These are phyloP conservation scores for Leptopilina drosophilae DNA, from an alignment of 2,888 invertebrate species.

Conservation along the genomic window DNA sequence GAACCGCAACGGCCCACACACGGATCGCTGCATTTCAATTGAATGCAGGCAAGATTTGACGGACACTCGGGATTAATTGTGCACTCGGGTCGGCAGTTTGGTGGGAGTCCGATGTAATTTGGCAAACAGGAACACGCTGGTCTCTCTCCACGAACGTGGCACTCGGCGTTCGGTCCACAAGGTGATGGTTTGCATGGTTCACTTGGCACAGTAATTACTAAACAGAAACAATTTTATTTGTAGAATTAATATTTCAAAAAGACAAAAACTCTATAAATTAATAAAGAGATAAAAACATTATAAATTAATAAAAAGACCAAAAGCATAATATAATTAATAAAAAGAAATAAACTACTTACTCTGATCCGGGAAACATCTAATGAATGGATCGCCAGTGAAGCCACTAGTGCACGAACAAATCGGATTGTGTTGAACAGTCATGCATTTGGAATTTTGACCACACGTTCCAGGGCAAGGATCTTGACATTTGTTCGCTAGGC, in stretches of 20 bases:
- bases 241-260: neutral
- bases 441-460: conserved; percentile 87
- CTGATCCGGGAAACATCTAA: conserved; percentile 77
- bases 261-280: no score
- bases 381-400: conserved; percentile 89
- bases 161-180: conserved; percentile 80
- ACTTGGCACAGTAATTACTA: conserved; percentile 61
- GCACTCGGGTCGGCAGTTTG: conserved; percentile 81
- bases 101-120: conserved; percentile 80
- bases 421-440: conserved; percentile 90
- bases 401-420: conserved; percentile 86
- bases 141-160: conserved; percentile 78
- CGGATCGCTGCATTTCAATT: conserved; percentile 82
- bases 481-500: conserved; percentile 86
- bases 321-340: neutral
- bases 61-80: conserved; percentile 80
- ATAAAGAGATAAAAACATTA: no score
- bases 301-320: neutral
- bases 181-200: conserved; percentile 80
- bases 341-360: conserved; percentile 76
- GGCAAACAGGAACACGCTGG: conserved; percentile 80
- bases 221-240: conserved; percentile 9
- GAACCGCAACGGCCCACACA: conserved; percentile 80
- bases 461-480: conserved; percentile 90
- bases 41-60: conserved; percentile 79